Evolutionary conservation across 1,140 invertebrate genomes (phyloP).

Genomic region (Yoshiicerus persimilis): DNA sequence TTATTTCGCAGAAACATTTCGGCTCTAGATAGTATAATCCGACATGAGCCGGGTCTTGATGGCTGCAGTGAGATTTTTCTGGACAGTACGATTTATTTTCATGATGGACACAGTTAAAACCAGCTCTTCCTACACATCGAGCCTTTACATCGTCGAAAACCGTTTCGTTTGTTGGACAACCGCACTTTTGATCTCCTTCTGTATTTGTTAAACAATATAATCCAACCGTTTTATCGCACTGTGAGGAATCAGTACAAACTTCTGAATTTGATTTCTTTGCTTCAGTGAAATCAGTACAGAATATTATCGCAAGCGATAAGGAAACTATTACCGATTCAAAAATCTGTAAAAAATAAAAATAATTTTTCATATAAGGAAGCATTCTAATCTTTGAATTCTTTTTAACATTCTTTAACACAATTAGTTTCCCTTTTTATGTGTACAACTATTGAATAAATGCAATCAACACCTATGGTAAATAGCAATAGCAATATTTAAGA

Average conservation of each 20-base stretch:
- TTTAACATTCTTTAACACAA: too few relatives aligned
- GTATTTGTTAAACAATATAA: constrained; percentile 11
- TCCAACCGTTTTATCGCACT: constrained; percentile 17
- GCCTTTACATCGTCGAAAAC: constrained; percentile 11
- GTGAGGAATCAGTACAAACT: not conserved
- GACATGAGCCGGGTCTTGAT: constrained; percentile 33
- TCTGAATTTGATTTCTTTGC: not conserved
- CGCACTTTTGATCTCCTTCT: not conserved
- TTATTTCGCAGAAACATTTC: constrained; percentile 32
- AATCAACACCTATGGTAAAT: too few relatives aligned
- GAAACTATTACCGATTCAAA: not conserved
- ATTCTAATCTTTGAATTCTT: too few relatives aligned
- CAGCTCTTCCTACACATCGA: constrained; percentile 25
- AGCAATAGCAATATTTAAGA: not conserved
- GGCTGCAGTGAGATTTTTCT: constrained; percentile 16
- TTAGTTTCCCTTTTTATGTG: too few relatives aligned
- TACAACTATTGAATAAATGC: too few relatives aligned
- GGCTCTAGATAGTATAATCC: constrained; percentile 31
- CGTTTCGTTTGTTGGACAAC: constrained; percentile 33
- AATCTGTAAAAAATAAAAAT: not conserved
- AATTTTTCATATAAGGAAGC: not conserved
- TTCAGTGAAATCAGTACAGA: not conserved
- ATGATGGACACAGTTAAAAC: constrained; percentile 3
- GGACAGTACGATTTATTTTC: constrained; percentile 24
- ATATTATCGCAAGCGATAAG: not conserved